phyloP scores from a whole-genome alignment of 1,140 invertebrate species.

The fruit fly (Drosophila melanogaster) region DNA sequence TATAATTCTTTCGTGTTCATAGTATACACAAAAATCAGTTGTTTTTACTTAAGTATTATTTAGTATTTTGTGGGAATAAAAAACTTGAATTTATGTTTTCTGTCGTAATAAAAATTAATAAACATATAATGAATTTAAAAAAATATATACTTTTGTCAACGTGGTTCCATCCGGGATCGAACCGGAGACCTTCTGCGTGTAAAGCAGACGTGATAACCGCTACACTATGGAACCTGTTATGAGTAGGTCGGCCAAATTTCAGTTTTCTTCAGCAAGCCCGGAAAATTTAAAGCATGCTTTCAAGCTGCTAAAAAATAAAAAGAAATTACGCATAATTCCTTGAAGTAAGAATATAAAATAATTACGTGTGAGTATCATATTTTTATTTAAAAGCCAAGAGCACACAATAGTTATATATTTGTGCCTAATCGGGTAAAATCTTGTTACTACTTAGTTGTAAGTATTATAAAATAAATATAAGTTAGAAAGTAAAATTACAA shows the following conservation, averaged over 20 bases:
- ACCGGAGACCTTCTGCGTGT: constrained; percentile 87
- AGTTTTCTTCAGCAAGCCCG: constrained; percentile 40
- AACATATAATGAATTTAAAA: background rate
- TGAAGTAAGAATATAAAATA: background rate
- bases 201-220: constrained; percentile 88
- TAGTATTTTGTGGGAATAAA: no score
- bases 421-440: constrained; percentile 55
- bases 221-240: constrained; percentile 85
- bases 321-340: no score
- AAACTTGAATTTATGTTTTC: no score
- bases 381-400: constrained; percentile 71
- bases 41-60: no score
- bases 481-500: constrained; percentile 56
- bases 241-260: constrained; percentile 2
- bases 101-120: background rate
- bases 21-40: no score
- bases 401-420: constrained; percentile 42
- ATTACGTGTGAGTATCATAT: constrained; percentile 41
- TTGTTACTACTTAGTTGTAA: constrained; percentile 45
- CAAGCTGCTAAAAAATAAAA: background rate
- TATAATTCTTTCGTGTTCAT: background rate
- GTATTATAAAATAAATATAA: constrained; percentile 51
- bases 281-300: constrained; percentile 21
- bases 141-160: background rate
- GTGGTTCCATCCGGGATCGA: constrained; percentile 50